phyloP scores from a whole-genome alignment of 1,140 invertebrate genomes.

The Parasteatoda tepidariorum region DNA sequence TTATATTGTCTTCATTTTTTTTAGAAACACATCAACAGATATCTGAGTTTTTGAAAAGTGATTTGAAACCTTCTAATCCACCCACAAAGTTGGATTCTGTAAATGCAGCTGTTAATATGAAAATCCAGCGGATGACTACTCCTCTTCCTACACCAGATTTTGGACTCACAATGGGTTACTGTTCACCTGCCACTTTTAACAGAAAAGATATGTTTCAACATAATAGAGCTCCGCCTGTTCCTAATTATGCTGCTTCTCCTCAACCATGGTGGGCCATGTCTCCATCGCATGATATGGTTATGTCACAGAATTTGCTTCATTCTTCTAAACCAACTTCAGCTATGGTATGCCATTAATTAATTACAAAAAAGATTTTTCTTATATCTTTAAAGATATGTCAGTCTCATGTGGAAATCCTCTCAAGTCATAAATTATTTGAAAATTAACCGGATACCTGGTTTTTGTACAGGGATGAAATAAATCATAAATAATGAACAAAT shows the following conservation, averaged over 20 bases:
- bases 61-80: conserved; percentile 46
- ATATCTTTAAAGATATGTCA: too few relatives aligned
- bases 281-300: conserved; percentile 3
- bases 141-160: conserved; percentile 2
- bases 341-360: conserved; percentile 2
- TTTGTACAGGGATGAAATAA: too few relatives aligned
- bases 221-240: conserved; percentile 17
- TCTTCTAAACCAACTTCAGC: not conserved
- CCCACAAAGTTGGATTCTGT: conserved; percentile 25
- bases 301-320: conserved; percentile 7
- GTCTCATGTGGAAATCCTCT: too few relatives aligned
- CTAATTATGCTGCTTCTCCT: conserved; percentile 19
- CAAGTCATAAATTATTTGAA: too few relatives aligned
- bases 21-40: conserved; percentile 72
- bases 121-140: conserved; percentile 13
- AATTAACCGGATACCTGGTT: too few relatives aligned
- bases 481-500: too few relatives aligned
- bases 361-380: too few relatives aligned
- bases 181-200: not conserved
- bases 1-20: not conserved
- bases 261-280: conserved; percentile 24
- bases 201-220: conserved; percentile 46
- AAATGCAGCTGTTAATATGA: conserved; percentile 23
- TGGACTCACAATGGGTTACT: not conserved
- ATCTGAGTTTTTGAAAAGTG: conserved; percentile 49